These are phyloP conservation scores for Tragelaphus strepsiceros DNA, from an alignment of 2,113 vertebrate genomes.

Conservation along the genomic window DNA sequence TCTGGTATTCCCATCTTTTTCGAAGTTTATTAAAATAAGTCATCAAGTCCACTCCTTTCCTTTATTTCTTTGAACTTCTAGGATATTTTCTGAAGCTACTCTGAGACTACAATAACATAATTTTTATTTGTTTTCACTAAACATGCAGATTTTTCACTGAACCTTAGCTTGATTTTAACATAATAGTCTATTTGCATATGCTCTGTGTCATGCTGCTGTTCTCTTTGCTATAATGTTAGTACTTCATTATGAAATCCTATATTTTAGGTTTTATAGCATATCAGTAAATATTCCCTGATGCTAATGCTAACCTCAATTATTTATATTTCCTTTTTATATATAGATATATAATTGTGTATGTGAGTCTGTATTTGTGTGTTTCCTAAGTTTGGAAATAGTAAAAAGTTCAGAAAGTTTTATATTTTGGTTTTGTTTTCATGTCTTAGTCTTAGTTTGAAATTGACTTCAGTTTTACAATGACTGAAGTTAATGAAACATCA, in stretches of 20 bases:
- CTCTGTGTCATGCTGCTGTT: neutral
- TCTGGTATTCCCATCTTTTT: too few species aligned
- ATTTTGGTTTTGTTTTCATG: neutral
- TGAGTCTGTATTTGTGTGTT: neutral
- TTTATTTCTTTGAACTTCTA: neutral
- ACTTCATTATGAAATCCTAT: constrained; percentile 6
- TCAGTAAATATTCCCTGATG: constrained; percentile 18
- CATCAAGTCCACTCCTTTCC: neutral
- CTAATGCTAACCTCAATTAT: constrained; percentile 10
- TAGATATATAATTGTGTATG: neutral
- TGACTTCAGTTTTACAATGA: neutral
- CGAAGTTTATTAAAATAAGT: neutral
- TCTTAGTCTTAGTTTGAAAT: neutral
- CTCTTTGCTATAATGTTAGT: constrained; percentile 38
- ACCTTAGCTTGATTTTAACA: constrained; percentile 14
- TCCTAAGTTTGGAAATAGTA: neutral
- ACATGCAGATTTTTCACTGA: neutral
- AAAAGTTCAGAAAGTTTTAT: neutral
- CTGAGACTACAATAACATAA: neutral
- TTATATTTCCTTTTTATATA: neutral
- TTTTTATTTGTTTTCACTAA: constrained; percentile 48
- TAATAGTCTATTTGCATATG: constrained; percentile 42
- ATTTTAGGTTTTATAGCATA: constrained; percentile 33
- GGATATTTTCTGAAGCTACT: neutral
- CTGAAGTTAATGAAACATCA: neutral